Conservation (phyloP, 37 sponge, comb jelly and placozoan species). For the Geodia barretti region DNA sequence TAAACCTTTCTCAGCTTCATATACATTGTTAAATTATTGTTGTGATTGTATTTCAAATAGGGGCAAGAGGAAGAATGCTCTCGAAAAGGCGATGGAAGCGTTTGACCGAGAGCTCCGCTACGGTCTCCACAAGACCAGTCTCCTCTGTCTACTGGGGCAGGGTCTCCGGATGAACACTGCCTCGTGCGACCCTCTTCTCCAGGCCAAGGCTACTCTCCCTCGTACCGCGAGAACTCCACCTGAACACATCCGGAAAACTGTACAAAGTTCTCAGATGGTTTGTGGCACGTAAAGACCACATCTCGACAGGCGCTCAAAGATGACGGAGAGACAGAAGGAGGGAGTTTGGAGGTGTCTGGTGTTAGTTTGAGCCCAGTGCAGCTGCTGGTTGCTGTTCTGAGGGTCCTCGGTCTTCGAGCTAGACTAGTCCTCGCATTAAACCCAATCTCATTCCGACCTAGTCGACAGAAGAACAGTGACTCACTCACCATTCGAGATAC, state of each 20-base stretch:
- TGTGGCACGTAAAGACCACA: not conserved
- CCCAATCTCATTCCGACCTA: constrained; percentile 41
- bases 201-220: too few relatives aligned
- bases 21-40: too few relatives aligned
- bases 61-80: not conserved
- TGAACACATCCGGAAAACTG: not conserved
- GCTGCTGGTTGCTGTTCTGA: constrained; percentile 41
- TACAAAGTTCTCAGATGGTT: constrained; percentile 45
- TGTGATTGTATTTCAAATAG: too few relatives aligned
- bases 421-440: constrained; percentile 48
- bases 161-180: constrained; percentile 36
- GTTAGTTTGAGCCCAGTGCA: constrained; percentile 2
- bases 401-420: constrained; percentile 16
- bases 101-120: constrained; percentile 15
- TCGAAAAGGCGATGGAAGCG: constrained; percentile 44
- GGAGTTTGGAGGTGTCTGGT: too few relatives aligned
- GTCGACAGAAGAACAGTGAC: too few relatives aligned
- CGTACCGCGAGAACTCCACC: constrained; percentile 5
- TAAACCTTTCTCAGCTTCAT: too few relatives aligned
- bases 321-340: too few relatives aligned
- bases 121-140: constrained; percentile 52
- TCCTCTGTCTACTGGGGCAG: constrained; percentile 51
- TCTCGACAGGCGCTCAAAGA: not conserved
- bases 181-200: constrained; percentile 29
- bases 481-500: too few relatives aligned